Conservation (phyloP, 2,888 invertebrate species). For the Spodoptera littoralis region DNA sequence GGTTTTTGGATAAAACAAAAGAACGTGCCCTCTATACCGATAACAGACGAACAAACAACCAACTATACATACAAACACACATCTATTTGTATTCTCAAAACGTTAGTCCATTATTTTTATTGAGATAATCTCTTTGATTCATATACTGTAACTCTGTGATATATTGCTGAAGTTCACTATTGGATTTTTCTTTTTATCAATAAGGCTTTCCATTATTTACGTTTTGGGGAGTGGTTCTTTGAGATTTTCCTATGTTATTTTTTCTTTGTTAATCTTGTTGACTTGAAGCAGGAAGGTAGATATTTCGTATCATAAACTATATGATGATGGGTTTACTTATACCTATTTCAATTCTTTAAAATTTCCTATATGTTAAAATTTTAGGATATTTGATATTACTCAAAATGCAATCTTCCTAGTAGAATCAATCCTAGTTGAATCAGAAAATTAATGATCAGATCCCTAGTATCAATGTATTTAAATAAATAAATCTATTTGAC, state of each 20-base stretch:
- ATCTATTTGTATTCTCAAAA: conserved; percentile 66
- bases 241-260: neutral
- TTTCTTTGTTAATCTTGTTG: too few relatives aligned
- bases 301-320: too few relatives aligned
- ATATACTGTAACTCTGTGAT: conserved; percentile 71
- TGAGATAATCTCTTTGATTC: conserved; percentile 78
- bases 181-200: conserved; percentile 64
- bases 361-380: too few relatives aligned
- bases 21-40: conserved; percentile 49
- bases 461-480: too few relatives aligned
- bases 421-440: too few relatives aligned
- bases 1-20: conserved; percentile 43
- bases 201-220: conserved; percentile 27
- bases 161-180: conserved; percentile 70
- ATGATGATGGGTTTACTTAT: too few relatives aligned
- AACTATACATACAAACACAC: conserved; percentile 4
- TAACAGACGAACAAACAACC: conserved; percentile 53
- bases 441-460: too few relatives aligned
- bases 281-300: too few relatives aligned
- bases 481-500: too few relatives aligned
- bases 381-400: too few relatives aligned
- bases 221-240: conserved; percentile 24
- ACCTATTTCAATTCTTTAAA: too few relatives aligned
- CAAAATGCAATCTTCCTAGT: too few relatives aligned
- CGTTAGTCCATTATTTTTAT: conserved; percentile 71